A percentile compares a stretch with the other conserved stretches of the same genome.
phyloP scores from a whole-genome alignment of 2,113 vertebrate genomes.

The Catharus fuscescens region DNA sequence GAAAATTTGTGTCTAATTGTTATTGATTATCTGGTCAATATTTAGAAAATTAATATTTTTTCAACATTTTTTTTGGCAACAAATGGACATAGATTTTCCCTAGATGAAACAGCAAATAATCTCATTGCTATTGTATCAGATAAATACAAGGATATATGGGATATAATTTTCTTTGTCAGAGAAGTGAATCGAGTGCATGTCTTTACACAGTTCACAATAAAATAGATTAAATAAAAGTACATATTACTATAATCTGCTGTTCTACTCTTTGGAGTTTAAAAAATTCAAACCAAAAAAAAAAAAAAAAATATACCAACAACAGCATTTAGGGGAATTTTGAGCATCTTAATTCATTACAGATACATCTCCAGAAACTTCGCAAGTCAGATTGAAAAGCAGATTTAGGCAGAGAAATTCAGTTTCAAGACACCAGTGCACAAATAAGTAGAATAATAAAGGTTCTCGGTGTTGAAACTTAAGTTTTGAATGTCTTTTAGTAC shows the following conservation, averaged over 20 bases:
- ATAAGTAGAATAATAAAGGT: not conserved
- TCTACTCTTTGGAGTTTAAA: not conserved
- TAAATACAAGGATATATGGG: not conserved
- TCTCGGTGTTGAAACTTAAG: not conserved
- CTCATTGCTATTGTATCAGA: not conserved
- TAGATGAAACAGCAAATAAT: not conserved
- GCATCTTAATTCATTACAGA: not conserved
- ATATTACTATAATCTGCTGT: not conserved
- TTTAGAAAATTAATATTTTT: not conserved
- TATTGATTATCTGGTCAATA: not conserved
- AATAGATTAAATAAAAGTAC: not conserved
- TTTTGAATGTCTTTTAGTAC: not conserved
- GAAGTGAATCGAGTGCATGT: not conserved
- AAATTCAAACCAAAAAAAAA: too few species aligned
- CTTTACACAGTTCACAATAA: not conserved
- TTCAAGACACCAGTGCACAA: not conserved
- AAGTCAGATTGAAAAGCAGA: not conserved
- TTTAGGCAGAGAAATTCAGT: not conserved
- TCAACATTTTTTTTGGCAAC: not conserved
- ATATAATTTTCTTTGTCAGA: not conserved
- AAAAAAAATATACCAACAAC: not conserved
- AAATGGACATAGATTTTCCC: not conserved
- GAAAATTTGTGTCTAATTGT: not conserved
- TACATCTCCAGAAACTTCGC: not conserved
- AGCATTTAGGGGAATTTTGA: not conserved